Evolutionary conservation across 2,797 vertebrate species (phyloP).

Genomic region (Eremophila alpestris): DNA sequence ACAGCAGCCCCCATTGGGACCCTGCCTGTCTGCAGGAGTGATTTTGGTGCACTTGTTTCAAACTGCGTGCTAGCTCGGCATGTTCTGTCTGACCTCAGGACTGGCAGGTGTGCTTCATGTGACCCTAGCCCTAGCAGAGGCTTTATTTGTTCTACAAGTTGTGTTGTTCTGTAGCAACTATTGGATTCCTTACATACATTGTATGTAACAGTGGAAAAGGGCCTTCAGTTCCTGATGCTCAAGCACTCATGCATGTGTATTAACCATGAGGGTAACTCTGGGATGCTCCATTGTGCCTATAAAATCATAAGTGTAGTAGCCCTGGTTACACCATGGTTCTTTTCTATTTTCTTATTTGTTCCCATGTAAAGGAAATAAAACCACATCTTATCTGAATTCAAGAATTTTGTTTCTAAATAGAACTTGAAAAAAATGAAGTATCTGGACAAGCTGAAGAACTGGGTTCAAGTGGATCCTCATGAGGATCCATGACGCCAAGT

Average conservation of each 20-base stretch:
- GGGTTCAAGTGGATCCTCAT: background rate
- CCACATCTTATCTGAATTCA: background rate
- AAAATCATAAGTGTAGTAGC: background rate
- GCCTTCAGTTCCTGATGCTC: background rate
- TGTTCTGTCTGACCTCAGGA: background rate
- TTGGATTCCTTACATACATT: background rate
- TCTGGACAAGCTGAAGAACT: background rate
- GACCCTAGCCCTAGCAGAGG: background rate
- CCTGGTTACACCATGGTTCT: background rate
- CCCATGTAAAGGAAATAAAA: background rate
- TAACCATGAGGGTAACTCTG: background rate
- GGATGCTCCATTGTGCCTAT: background rate
- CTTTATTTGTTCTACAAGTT: background rate
- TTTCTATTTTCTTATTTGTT: background rate
- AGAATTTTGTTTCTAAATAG: background rate
- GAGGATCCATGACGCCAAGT: background rate
- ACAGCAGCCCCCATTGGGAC: background rate
- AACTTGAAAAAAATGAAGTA: background rate
- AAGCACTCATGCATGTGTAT: fast-evolving
- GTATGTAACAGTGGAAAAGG: background rate
- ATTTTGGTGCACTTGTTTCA: background rate
- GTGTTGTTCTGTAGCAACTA: background rate
- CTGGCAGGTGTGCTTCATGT: background rate
- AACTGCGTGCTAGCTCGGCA: background rate
- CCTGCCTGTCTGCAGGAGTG: background rate